Evolutionary conservation across 1,140 invertebrate species (phyloP), one percentile per base, ranked within the genome.

Genomic region (Drosophila pachea): DNA sequence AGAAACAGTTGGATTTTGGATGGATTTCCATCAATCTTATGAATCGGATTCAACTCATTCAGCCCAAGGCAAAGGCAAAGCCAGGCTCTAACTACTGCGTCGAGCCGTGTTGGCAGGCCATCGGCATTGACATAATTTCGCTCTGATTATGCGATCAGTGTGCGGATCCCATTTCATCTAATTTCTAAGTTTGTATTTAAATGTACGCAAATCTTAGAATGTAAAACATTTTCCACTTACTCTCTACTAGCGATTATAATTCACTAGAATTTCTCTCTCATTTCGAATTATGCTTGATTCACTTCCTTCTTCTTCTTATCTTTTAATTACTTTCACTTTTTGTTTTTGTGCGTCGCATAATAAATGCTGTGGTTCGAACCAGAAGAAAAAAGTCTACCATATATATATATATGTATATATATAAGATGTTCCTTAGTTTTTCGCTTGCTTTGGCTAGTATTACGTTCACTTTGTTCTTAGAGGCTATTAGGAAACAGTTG

Each of bases 291-390:
- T 22, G 22, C 1, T 22, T 22, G 22, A 22, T 22, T 73, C 33
- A 49, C 32, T 76, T 49, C 32, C 2, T 50, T 52, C 29, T 33
- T 42, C 47, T 43, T 14, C 14, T 43, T 43, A 14, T n/a, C 2
- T 16, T 43, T 33, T 50, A 2, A 38, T 56, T 61, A 52, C 11
- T 45, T 40, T 40, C 4, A 40, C 45, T 36, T 9, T 12, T 12
- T 45, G 69, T 62, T 70, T 68, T 88, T 88, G 87, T 88, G 87
- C 87, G 87, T 49, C 87, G 87, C 86, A 88, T 88, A 88, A 88
- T 88, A 86, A 88, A 88, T 88, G 87, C 87, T 88, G 59, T 76
- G 76, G 71, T 77, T 68, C 61, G 56, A 7, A 60, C 36, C 38
- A 40, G 52, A 68, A 60, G 52, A 31, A 43, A 1, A 52, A 61